Percentiles rank a stretch among this genome's conserved stretches.
Evolutionary conservation across 2,888 invertebrate genomes (phyloP).

Genomic region (Meandrusa payeni): DNA sequence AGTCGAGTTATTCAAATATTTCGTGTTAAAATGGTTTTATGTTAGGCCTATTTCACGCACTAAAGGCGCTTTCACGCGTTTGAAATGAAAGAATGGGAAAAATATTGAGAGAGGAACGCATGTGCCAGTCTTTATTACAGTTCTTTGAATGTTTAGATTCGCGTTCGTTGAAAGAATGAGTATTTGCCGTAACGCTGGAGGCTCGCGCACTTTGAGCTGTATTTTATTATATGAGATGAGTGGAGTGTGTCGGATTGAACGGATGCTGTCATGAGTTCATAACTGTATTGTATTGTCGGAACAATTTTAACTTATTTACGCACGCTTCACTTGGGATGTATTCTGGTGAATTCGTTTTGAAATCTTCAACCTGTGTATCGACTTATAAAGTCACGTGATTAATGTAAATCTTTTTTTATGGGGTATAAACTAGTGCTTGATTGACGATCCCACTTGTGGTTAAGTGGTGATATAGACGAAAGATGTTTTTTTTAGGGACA

Average conservation of each 20-base stretch:
- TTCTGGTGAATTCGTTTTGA: not conserved
- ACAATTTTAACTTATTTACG: too few relatives aligned
- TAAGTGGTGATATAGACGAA: too few relatives aligned
- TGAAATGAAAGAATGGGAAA: constrained; percentile 23
- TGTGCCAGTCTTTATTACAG: constrained; percentile 23
- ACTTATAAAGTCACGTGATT: too few relatives aligned
- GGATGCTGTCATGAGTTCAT: not conserved
- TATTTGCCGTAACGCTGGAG: constrained; percentile 12
- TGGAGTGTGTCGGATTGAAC: constrained; percentile 3
- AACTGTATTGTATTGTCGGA: not conserved
- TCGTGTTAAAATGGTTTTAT: constrained; percentile 24
- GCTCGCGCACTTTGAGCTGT: constrained; percentile 3
- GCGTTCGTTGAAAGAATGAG: constrained; percentile 18
- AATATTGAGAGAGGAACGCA: constrained; percentile 25
- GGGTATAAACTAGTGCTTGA: too few relatives aligned
- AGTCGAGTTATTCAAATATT: constrained; percentile 24
- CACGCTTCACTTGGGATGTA: too few relatives aligned
- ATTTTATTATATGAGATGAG: constrained; percentile 15
- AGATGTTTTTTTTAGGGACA: too few relatives aligned
- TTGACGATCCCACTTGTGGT: too few relatives aligned
- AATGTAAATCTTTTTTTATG: too few relatives aligned
- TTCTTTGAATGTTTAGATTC: constrained; percentile 26
- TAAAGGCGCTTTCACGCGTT: constrained; percentile 24
- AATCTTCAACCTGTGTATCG: not conserved
- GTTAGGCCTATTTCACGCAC: constrained; percentile 25